Base-by-base conservation (phyloP, 2,797 vertebrate genomes). In the Enteromius anoplus region DNA sequence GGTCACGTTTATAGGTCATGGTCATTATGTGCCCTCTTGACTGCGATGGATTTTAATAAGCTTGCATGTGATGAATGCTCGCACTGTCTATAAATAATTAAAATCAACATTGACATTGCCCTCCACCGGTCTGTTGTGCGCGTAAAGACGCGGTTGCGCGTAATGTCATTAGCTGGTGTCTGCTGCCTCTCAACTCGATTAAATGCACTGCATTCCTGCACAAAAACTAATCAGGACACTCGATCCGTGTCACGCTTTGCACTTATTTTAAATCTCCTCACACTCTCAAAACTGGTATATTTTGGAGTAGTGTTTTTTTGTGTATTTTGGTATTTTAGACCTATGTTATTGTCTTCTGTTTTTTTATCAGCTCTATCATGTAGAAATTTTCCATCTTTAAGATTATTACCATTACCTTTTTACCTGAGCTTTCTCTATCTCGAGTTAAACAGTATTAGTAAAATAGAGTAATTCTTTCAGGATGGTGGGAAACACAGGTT, bases 1-100 rank as follows among this genome's bases (percentile, higher is more conserved):
- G 93, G 94, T 94, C 93, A 93, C 86, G 93, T 90, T 91, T 76
- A 32, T 69, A 40, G 49, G 76, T 64, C 37, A 62, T 71, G n/a
- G 29, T 62, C 62, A 62, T 51, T 55, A 9, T 64, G 72, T 64
- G 65, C 4, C 26, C 3, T 14, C 4, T 19, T 69, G 60, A 75
- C 60, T 49, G 37, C 49, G 49, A 19, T 58, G 78, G 49, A 10
- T 71, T 64, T 45, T 34, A 47, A n/a, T 71, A 55, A 51, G 60
- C n/a, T 19, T 29, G 60, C 29, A 23, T 72, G 51, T 42, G 65
- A 58, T 32, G 34, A 47, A 83, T 60, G 34, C 3, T 19, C 7
- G n/a, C 23, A n/a, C 32, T 21, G 17, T 60, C 68, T 80, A 47
- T 60, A 45, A 71, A 71, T 80, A 60, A 80, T 70, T 42, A 17